phyloP scores from a whole-genome alignment of 2,797 vertebrate species.

The Adelosebastes latens region DNA sequence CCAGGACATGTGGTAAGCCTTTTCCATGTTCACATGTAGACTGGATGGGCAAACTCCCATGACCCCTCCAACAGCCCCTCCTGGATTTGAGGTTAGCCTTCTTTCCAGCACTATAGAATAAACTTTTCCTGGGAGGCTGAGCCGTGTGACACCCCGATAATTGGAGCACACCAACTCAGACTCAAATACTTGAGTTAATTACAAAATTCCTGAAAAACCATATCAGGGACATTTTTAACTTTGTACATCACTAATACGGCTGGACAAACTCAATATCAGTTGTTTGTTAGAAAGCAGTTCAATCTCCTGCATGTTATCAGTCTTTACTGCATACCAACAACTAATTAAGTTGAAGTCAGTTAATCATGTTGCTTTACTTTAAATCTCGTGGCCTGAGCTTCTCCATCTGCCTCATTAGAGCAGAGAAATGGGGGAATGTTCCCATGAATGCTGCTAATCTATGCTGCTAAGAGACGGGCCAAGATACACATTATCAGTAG shows the following conservation, averaged over 20 bases:
- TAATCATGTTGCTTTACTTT: background rate
- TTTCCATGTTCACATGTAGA: no score
- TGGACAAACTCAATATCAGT: background rate
- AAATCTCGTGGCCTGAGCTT: background rate
- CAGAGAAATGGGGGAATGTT: constrained; percentile 9
- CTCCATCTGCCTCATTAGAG: constrained; percentile 17
- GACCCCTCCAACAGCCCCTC: no score
- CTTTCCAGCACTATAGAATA: no score
- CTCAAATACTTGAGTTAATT: background rate
- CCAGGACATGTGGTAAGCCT: no score
- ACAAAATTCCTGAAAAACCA: background rate
- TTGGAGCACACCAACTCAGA: no score
- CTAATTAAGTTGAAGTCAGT: background rate
- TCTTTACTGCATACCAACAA: constrained; percentile 1
- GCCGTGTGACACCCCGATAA: no score
- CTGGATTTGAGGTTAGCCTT: no score
- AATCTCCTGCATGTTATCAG: constrained; percentile 7
- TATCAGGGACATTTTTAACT: background rate
- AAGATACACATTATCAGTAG: background rate
- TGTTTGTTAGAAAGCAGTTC: constrained; percentile 9
- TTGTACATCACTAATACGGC: background rate
- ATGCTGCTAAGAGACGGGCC: background rate
- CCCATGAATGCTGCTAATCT: background rate
- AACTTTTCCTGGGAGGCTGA: no score
- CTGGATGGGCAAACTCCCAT: no score